phyloP scores from a whole-genome alignment of 2,888 invertebrate species.

The Eupithecia dodoneata region DNA sequence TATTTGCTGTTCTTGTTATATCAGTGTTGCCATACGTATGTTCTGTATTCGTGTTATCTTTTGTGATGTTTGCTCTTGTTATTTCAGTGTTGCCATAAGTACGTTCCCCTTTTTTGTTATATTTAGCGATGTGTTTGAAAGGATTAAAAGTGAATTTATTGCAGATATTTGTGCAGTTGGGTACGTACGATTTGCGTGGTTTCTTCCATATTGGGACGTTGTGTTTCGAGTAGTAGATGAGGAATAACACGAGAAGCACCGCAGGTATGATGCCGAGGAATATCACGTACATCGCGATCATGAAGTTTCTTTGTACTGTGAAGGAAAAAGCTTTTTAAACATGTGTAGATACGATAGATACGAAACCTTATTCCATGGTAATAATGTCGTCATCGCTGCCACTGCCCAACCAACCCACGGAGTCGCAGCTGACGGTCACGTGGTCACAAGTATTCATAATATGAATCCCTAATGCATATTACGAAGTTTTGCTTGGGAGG shows the following conservation, averaged over 20 bases:
- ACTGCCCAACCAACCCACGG: no score
- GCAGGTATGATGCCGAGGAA: constrained; percentile 94
- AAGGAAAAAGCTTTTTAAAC: constrained; percentile 8
- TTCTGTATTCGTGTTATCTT: neutral
- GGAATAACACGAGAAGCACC: constrained; percentile 86
- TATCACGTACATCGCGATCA: constrained; percentile 93
- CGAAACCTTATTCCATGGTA: no score
- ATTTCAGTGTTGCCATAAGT: constrained; percentile 36
- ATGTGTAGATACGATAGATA: no score
- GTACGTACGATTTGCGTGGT: constrained; percentile 81
- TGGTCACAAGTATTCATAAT: no score
- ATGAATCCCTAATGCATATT: no score
- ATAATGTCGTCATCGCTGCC: no score
- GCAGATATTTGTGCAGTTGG: constrained; percentile 47
- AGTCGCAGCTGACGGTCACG: no score
- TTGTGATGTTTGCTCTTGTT: neutral
- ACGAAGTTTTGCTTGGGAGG: no score
- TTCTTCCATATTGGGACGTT: constrained; percentile 84
- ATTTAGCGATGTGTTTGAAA: neutral
- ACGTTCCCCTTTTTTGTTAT: constrained; percentile 18
- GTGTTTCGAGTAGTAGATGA: constrained; percentile 90
- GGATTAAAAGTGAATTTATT: constrained; percentile 17
- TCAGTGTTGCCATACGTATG: constrained; percentile 37
- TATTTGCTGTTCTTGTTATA: neutral
- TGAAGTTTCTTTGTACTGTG: constrained; percentile 89